Evolutionary conservation across 2,888 invertebrate species (phyloP), one percentile per base, ranked within the genome.

Genomic region (Chaetogeoica ovagalla): DNA sequence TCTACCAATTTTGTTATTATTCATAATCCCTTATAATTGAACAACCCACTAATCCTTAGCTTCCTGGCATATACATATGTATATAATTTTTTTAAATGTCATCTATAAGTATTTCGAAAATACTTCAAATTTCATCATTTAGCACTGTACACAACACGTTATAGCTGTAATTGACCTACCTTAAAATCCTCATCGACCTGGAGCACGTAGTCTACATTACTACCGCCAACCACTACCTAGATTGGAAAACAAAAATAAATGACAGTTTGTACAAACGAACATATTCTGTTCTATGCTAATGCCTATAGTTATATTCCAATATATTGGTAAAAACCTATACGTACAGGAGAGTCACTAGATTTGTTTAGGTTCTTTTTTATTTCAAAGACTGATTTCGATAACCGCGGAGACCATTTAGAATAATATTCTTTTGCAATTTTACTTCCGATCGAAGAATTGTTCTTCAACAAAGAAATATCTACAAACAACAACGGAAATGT

Each of bases 391-490:
- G 72, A 48, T 39, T 70, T 57, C 70, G 39, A 23, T n/a, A 15
- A 15, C 48, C 48, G n/a, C 1, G 39, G n/a, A 9, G 19, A 68
- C 69, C 23, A 39, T 73, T 73, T 82, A 81, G 83, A 83, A 75
- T 84, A 82, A 60, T 91, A 88, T 85, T 90, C 89, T 37, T 90
- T 88, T 3, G 96, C 94, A 83, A 97, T 93, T 86, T 92, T 88
- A 77, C 94, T 92, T 23, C 94, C 97, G 72, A 94, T 89, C 85
- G 87, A 88, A 2, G 97, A 98, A 87, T 98, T 98, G 87, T 98
- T 96, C 88, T 94, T 92, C 85, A 99, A 92, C 81, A 99, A 89
- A 48, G 93, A 95, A 84, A 96, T 92, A 88, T 98, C 94, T 94
- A 81, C 4, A 82, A 89, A 90, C 91, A 89, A 90, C 91, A 90